These are phyloP conservation scores for Hydrolagus affinis DNA, from an alignment of 2,113 vertebrate genomes.

Conservation along the genomic window DNA sequence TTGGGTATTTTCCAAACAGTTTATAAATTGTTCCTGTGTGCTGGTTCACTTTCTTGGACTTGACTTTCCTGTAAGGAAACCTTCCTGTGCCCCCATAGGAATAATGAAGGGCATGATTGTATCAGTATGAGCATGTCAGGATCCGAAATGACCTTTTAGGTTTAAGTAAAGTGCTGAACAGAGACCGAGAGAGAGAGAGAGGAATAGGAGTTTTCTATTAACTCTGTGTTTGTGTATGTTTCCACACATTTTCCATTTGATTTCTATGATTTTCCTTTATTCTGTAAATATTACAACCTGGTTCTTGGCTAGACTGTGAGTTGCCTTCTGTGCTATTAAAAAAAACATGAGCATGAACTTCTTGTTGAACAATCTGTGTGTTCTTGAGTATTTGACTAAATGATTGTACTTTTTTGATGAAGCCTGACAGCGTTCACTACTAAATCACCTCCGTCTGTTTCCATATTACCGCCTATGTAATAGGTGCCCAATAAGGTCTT, in stretches of 20 bases:
- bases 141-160: conserved; percentile 29
- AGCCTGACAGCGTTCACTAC: conserved; percentile 10
- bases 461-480: background rate
- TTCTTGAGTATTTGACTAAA: conserved; percentile 8
- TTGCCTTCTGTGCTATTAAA: conserved; percentile 28
- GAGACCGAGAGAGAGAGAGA: background rate
- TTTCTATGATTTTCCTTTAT: conserved; percentile 22
- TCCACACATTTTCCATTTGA: conserved; percentile 30
- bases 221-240: conserved; percentile 30
- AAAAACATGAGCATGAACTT: conserved; percentile 8
- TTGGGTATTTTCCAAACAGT: conserved; percentile 23
- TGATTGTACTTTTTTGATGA: conserved; percentile 19
- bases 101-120: conserved; percentile 27
- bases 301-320: conserved; percentile 6
- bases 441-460: background rate
- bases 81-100: conserved; percentile 21
- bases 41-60: conserved; percentile 23
- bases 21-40: conserved; percentile 26
- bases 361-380: conserved; percentile 7
- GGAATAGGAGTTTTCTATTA: conserved; percentile 22
- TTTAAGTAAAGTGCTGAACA: conserved; percentile 19
- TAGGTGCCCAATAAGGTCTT: background rate
- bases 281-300: conserved; percentile 24
- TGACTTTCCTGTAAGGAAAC: conserved; percentile 29
- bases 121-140: conserved; percentile 6